Base-by-base conservation (phyloP, 2,888 invertebrate species). In the Subacronicta megacephala region DNA sequence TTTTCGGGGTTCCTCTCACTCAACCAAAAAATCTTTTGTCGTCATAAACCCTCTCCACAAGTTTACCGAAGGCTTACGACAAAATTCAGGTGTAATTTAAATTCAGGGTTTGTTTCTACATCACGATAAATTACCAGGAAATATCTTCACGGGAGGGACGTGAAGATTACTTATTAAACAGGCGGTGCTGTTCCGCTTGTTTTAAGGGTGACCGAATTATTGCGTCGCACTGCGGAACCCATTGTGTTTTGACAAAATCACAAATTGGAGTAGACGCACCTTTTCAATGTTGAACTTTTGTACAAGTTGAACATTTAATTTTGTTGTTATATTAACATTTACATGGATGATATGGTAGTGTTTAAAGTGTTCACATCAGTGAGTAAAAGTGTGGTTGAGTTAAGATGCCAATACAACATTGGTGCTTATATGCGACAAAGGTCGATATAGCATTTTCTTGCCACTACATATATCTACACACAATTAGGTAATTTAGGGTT, bases 161-260 rank as follows among this genome's bases (percentile, higher is more conserved):
- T 75, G 74, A 68, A 72, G 67, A 80, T 83, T 78, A 83, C 81
- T 85, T 85, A 83, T 83, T 82, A 82, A 82, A 76, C 76, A 72
- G 64, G 62, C 71, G 62, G 70, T 67, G 61, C 68, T 77, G 67
- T 74, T 47, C 58, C 50, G 61, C 64, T 67, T 68, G 66, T 65
- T 78, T 74, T 69, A 64, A 76, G 80, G 82, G 76, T 60, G 77
- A 75, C 72, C 81, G 78, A 81, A 83, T 84, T 80, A 85, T 77
- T 76, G 72, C 81, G 86, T 71, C 90, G 88, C 90, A 89, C 70
- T 90, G 89, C 90, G 88, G 84, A 79, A 79, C 58, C 80, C 77
- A 83, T 85, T 87, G 83, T 83, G 67, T 79, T 78, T 82, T 77
- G 72, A 75, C 74, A 72, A 76, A 81, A 75, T 75, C 69, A 67